Conservation (phyloP, 2,888 invertebrate genomes). For the Caenorhabditis sp. region DNA sequence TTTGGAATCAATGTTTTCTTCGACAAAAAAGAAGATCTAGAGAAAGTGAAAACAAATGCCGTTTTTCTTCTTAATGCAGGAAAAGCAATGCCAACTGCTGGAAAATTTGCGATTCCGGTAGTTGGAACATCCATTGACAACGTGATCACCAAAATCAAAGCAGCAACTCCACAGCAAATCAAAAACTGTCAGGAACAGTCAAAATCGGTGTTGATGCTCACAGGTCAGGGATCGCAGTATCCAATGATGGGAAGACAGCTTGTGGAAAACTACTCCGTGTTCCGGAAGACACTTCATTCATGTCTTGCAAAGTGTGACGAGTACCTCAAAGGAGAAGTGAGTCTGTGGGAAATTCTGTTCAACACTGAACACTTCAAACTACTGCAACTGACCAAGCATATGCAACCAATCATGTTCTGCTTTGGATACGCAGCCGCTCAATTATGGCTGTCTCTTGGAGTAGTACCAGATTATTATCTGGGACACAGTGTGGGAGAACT, state of each 20-base stretch:
- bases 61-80: constrained; percentile 6
- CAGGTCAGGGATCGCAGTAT: constrained; percentile 77
- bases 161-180: constrained; percentile 14
- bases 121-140: constrained; percentile 55
- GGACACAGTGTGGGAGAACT: constrained; percentile 77
- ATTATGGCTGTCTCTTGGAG: constrained; percentile 70
- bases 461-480: constrained; percentile 65
- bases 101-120: constrained; percentile 49
- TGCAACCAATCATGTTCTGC: constrained; percentile 75
- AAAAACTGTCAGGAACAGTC: constrained; percentile 12
- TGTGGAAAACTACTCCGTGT: constrained; percentile 64
- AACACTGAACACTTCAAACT: constrained; percentile 54
- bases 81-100: constrained; percentile 23
- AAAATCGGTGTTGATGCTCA: constrained; percentile 69
- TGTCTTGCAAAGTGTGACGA: constrained; percentile 57
- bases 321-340: constrained; percentile 46
- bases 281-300: constrained; percentile 56
- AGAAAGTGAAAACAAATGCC: constrained; percentile 31
- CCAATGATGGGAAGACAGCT: constrained; percentile 74
- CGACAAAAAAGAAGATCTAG: constrained; percentile 45
- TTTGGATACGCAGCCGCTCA: constrained; percentile 70
- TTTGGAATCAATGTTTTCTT: constrained; percentile 64
- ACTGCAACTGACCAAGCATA: constrained; percentile 64
- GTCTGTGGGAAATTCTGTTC: constrained; percentile 63
- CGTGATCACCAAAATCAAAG: constrained; percentile 35